Conservation (phyloP, 2,888 invertebrate species). For the Mythimna lalbum region DNA sequence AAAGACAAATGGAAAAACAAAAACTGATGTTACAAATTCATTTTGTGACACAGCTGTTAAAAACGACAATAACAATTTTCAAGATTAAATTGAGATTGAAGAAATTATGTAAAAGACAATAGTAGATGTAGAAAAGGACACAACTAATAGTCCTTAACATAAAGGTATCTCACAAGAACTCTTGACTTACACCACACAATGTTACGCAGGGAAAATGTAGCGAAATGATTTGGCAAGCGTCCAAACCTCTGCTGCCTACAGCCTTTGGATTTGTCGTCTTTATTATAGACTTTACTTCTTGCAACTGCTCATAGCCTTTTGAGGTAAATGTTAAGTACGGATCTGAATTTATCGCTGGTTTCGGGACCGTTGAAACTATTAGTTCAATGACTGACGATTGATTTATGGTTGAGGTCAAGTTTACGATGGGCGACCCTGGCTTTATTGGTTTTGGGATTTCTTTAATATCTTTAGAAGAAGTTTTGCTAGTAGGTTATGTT, state of each 20-base stretch:
- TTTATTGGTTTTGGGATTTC: not conserved
- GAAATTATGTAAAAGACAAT: not conserved
- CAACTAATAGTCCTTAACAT: not conserved
- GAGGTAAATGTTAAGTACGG: conserved; percentile 56
- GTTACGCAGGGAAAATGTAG: conserved; percentile 64
- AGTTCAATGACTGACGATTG: conserved; percentile 7
- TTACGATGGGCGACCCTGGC: not conserved
- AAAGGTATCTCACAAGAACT: conserved; percentile 13
- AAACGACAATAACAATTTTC: not conserved
- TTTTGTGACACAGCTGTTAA: not conserved
- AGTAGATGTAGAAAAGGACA: not conserved
- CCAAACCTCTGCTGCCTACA: conserved; percentile 73
- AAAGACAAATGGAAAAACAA: not conserved
- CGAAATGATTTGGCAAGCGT: conserved; percentile 76
- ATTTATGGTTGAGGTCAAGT: conserved; percentile 20
- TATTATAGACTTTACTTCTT: conserved; percentile 71
- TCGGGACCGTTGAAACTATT: conserved; percentile 7
- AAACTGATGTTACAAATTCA: not conserved
- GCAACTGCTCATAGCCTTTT: conserved; percentile 56
- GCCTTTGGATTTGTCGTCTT: conserved; percentile 72
- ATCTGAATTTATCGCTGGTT: conserved; percentile 31
- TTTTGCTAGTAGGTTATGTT: not conserved
- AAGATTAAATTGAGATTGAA: conserved; percentile 1
- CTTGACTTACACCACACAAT: conserved; percentile 49
- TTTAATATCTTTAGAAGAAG: not conserved